Evolutionary conservation across 1,140 invertebrate species (phyloP), one percentile per base, ranked within the genome.

Genomic region (Aporrectodea caliginosa): DNA sequence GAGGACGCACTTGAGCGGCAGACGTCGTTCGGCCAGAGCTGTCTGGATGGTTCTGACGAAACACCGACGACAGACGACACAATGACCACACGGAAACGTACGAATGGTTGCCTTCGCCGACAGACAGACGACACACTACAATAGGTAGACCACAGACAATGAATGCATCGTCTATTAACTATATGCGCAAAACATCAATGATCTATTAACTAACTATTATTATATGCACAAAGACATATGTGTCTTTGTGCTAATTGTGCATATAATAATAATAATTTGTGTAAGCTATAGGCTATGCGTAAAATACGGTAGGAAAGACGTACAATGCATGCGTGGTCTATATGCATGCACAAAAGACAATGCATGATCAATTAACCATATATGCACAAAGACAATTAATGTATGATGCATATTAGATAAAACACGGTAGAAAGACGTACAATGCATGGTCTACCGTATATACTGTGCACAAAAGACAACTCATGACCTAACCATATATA

Each of bases 11-110:
- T 95, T 91, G 16, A 98, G 89, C 0, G 96, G 96, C 83, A 98
- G 90, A 80, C 96, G 91, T 79, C 95, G 91, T 87, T 98, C 95
- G 58, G 94, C 94, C 73, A 98, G 95, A 0, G 95, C 95, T 91
- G 95, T 95, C 90, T 97, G 95, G 85, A 98, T 98, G 79, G 96
- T 98, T 90, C 97, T 97, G 75, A 98, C 95, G 89, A 98, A 97
- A 88, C 96, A 98, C 80, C 95, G 94, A 78, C 95, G 92, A 89
- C 95, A 98, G 58, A 98, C 95, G 70, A 98, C 96, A 78, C 94
- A 92, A 88, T 98, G 96, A 16, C 94, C 95, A 86, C 96, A 96
- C 0, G 94, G 96, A 82, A 93, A 95, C 12, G 96, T 98, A 89
- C 97, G 94, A 95, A 98, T 98, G 32, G 95, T 97, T 73, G 95